Evolutionary conservation across 2,797 vertebrate genomes (phyloP).

Genomic region (Hoplostethus mediterraneus): DNA sequence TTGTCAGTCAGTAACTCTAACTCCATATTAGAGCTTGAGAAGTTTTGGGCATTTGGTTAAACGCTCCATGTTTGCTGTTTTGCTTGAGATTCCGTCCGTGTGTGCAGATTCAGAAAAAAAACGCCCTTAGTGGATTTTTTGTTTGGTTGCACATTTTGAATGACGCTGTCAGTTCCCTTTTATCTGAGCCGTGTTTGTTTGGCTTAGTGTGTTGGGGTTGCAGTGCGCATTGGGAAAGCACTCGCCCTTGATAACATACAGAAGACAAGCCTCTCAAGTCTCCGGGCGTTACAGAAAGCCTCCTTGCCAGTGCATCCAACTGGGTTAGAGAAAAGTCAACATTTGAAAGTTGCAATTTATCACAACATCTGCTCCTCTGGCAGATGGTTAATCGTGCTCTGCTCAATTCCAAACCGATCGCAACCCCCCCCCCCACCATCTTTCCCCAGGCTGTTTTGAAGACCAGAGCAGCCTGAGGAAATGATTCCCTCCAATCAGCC

Average conservation of each 20-base stretch:
- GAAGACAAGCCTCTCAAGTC: neutral
- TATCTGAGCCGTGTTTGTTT: slow-evolving; percentile 1
- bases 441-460: slow-evolving; percentile 45
- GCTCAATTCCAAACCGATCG: slow-evolving; percentile 33
- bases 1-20: too few relatives aligned
- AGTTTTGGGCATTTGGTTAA: too few relatives aligned
- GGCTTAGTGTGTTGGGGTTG: neutral
- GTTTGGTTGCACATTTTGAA: slow-evolving; percentile 13
- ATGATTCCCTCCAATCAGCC: slow-evolving; percentile 22
- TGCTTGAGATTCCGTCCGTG: neutral
- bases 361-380: slow-evolving; percentile 46
- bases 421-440: slow-evolving; percentile 4
- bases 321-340: slow-evolving; percentile 37
- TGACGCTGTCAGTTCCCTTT: slow-evolving; percentile 2
- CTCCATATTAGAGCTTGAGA: too few relatives aligned
- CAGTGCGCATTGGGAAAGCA: neutral
- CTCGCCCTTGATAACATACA: slow-evolving; percentile 27
- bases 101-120: neutral
- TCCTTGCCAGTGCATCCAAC: slow-evolving; percentile 12
- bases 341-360: slow-evolving; percentile 42
- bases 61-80: neutral
- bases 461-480: slow-evolving; percentile 23
- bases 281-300: slow-evolving; percentile 2
- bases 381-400: slow-evolving; percentile 47
- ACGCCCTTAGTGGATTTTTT: slow-evolving; percentile 14